Percentiles rank a stretch among this genome's conserved stretches.
These are phyloP conservation scores for Agrochola lychnidis DNA, from an alignment of 2,888 invertebrate species.

Conservation along the genomic window DNA sequence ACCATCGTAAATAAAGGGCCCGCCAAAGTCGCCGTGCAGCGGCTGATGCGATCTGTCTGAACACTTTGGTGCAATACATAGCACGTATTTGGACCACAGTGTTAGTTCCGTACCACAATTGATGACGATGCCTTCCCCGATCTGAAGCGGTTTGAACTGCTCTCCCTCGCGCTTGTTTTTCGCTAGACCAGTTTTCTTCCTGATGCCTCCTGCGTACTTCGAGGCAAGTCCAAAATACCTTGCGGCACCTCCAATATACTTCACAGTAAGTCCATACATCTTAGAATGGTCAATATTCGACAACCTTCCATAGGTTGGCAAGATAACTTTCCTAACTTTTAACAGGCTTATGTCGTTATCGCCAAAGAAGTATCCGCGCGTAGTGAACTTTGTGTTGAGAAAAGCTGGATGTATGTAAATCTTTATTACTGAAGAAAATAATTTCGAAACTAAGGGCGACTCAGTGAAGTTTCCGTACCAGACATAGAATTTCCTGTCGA, in stretches of 20 bases:
- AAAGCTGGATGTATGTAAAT: slow-evolving; percentile 44
- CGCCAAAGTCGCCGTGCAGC: slow-evolving; percentile 44
- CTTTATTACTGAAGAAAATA: slow-evolving; percentile 34
- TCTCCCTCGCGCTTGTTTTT: background rate
- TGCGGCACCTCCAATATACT: slow-evolving; percentile 34
- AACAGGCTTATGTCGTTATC: slow-evolving; percentile 53
- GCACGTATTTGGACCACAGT: slow-evolving; percentile 45
- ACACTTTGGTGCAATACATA: slow-evolving; percentile 41
- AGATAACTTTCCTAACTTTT: slow-evolving; percentile 1
- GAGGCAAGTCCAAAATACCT: background rate
- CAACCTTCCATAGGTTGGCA: slow-evolving; percentile 29
- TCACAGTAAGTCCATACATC: slow-evolving; percentile 48
- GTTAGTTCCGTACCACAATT: slow-evolving; percentile 40
- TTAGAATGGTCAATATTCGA: slow-evolving; percentile 42
- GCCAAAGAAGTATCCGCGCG: slow-evolving; percentile 39
- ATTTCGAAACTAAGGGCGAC: slow-evolving; percentile 30
- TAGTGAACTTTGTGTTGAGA: slow-evolving; percentile 23
- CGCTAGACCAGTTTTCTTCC: background rate
- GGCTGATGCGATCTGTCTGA: slow-evolving; percentile 38
- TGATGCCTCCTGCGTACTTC: background rate
- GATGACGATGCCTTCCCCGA: slow-evolving; percentile 41
- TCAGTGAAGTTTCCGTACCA: slow-evolving; percentile 52
- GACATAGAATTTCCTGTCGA: slow-evolving; percentile 25
- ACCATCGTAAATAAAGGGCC: slow-evolving; percentile 47
- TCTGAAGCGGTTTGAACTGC: slow-evolving; percentile 32